phyloP scores from a whole-genome alignment of 2,888 invertebrate genomes.

The Tricholauxania praeusta region DNA sequence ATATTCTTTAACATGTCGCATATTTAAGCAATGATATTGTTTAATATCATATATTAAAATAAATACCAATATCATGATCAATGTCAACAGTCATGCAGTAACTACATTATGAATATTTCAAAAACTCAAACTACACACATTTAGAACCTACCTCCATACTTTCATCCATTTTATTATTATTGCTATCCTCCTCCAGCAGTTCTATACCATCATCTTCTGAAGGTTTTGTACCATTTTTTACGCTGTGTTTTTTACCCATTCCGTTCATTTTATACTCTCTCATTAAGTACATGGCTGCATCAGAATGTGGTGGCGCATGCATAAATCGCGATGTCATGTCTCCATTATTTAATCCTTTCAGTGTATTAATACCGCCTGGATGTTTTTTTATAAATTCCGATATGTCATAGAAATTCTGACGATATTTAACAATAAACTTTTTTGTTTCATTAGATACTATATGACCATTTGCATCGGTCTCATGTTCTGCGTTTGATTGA shows the following conservation, averaged over 20 bases:
- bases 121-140: neutral
- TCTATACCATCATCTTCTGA: conserved; percentile 39
- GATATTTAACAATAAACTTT: conserved; percentile 65
- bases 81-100: neutral
- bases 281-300: conserved; percentile 67
- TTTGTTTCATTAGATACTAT: conserved; percentile 23
- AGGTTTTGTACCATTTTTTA: neutral
- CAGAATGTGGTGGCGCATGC: conserved; percentile 65
- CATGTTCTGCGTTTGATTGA: too few relatives aligned
- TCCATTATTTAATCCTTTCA: conserved; percentile 66
- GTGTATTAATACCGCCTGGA: conserved; percentile 79
- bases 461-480: too few relatives aligned
- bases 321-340: conserved; percentile 64
- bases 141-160: conserved; percentile 65
- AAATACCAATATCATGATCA: too few relatives aligned
- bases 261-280: conserved; percentile 61
- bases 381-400: conserved; percentile 77
- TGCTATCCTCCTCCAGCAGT: conserved; percentile 51
- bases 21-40: too few relatives aligned
- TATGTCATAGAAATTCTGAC: conserved; percentile 74
- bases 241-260: conserved; percentile 21
- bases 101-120: neutral
- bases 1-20: too few relatives aligned
- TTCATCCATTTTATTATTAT: conserved; percentile 61
- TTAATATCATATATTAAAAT: too few relatives aligned